These are phyloP conservation scores for Papilio machaon DNA, from an alignment of 1,140 invertebrate species.

Conservation along the genomic window DNA sequence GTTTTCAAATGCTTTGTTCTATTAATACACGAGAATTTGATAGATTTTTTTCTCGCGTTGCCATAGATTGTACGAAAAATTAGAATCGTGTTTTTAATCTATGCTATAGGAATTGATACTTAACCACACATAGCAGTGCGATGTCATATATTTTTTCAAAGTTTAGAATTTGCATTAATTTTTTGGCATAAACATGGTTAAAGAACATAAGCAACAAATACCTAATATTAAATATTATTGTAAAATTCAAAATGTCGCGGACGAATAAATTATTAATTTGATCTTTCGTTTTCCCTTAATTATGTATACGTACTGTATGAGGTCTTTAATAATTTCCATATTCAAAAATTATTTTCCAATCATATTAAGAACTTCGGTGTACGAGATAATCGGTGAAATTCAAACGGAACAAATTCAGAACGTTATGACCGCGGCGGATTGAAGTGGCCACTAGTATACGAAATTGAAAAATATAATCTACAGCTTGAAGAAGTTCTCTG, in stretches of 20 bases:
- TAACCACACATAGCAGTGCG: no score
- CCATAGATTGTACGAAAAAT: no score
- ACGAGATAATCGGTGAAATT: conserved; percentile 25
- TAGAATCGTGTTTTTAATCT: no score
- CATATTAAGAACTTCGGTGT: background rate
- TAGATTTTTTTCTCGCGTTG: no score
- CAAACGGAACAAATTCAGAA: conserved; percentile 18
- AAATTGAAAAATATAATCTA: conserved; percentile 9
- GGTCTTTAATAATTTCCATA: background rate
- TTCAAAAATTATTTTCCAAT: conserved; percentile 16
- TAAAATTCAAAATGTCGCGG: background rate
- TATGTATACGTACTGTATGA: background rate
- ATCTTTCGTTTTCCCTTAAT: background rate
- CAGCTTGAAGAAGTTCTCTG: background rate
- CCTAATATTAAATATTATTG: background rate
- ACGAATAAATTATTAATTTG: background rate
- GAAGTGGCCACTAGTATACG: conserved; percentile 18
- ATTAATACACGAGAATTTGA: no score
- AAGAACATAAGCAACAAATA: background rate
- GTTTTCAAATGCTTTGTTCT: background rate
- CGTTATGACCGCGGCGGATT: background rate
- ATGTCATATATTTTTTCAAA: no score
- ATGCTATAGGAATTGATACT: no score
- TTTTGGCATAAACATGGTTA: background rate
- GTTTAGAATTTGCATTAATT: no score